These are phyloP conservation scores for Sinocyclocheilus rhinocerous DNA, from an alignment of 2,113 vertebrate genomes.

Conservation along the genomic window DNA sequence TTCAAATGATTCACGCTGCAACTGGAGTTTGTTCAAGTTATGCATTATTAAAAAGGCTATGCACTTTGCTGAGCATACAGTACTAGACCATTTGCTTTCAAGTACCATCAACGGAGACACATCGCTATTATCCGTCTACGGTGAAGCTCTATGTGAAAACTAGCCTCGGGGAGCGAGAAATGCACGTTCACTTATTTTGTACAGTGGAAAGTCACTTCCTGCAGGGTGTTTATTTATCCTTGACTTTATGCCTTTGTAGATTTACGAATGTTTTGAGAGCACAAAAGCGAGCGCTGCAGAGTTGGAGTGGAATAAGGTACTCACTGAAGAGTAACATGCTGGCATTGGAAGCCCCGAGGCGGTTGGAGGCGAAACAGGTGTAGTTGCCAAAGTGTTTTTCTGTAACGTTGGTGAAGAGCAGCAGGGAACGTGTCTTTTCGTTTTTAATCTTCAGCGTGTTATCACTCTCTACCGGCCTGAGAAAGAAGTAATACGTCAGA, in stretches of 20 bases:
- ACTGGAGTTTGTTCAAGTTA: not conserved
- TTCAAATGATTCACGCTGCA: not conserved
- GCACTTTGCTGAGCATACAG: conserved; percentile 23
- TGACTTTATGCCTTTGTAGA: conserved; percentile 22
- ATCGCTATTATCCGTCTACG: not conserved
- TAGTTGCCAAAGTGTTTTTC: conserved; percentile 92
- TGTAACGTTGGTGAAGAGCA: conserved; percentile 89
- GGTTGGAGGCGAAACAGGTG: conserved; percentile 89
- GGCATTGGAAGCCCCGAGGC: conserved; percentile 84
- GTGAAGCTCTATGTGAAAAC: not conserved
- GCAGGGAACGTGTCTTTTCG: conserved; percentile 88
- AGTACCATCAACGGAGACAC: conserved; percentile 21
- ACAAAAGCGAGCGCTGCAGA: not conserved
- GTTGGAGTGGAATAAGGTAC: conserved; percentile 50
- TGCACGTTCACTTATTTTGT: not conserved
- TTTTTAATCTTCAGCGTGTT: conserved; percentile 87
- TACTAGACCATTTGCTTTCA: not conserved
- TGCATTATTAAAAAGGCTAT: conserved; percentile 30
- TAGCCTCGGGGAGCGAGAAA: not conserved
- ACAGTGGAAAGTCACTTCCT: conserved; percentile 28
- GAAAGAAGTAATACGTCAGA: conserved; percentile 9
- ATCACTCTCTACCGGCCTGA: conserved; percentile 80
- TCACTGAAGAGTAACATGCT: conserved; percentile 90
- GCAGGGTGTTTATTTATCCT: conserved; percentile 32
- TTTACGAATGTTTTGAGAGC: not conserved